Base-by-base conservation (phyloP, 2,888 invertebrate genomes). In the Tenthredo scrophulariae region DNA sequence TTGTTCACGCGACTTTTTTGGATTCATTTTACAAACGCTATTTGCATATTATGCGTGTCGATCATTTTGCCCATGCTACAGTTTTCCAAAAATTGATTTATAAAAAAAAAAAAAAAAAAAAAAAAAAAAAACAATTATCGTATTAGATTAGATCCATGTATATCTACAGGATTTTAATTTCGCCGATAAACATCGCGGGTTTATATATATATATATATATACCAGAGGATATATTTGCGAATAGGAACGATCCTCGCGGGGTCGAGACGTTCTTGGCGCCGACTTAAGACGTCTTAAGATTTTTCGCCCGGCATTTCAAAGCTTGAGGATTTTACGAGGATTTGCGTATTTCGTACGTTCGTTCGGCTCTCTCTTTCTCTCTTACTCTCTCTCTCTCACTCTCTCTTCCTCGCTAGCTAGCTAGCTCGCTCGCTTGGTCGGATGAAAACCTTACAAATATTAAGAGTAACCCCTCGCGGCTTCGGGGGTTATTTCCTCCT, bases 401-500 rank as follows among this genome's bases (percentile, higher is more conserved):
- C n/a, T 54, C 37, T n/a, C 1, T 6, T 37, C 40, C 72, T n/a
- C 72, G 62, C 26, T 10, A 62, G 22, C 62, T 62, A 26, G 40
- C 26, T 74, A 22, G 37, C 54, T 26, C 79, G 15, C 33, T 82
- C 82, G 62, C 72, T 82, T 80, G 85, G 67, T 87, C 84, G 88
- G 90, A 91, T 89, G 91, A 91, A 92, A 91, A 91, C 90, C 91
- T 90, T 91, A 90, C 90, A 92, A 92, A 92, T 92, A 92, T 92
- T 90, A 91, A 91, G 91, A 91, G 91, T 90, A 91, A 91, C 90
- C 90, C 90, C 86, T 85, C 77, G 77, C 75, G 67, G 67, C 79
- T 88, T 88, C 88, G 88, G 84, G 86, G 85, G 70, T 83, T 83
- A 83, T 65, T 67, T 46, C 46, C 22, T 65, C 83, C 80, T 79